phyloP scores from a whole-genome alignment of 2,797 vertebrate genomes.

The Kryptolebias ocellatus region DNA sequence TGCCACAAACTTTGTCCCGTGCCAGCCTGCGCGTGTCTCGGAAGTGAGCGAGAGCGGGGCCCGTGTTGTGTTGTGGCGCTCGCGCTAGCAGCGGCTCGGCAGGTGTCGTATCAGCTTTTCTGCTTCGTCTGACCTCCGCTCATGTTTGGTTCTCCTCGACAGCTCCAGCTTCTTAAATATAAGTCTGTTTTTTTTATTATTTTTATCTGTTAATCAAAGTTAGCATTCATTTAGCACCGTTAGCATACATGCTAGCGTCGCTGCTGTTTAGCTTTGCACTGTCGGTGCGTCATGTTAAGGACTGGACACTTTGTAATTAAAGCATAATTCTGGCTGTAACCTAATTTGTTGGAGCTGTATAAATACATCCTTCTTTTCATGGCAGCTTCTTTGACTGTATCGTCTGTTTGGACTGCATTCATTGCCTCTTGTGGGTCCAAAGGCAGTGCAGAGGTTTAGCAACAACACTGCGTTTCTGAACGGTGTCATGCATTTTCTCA shows the following conservation, averaged over 20 bases:
- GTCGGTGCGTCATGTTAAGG: background rate
- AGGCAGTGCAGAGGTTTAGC: too few species aligned
- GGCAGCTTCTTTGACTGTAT: too few species aligned
- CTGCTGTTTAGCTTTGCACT: slow-evolving; percentile 17
- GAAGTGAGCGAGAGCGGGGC: slow-evolving; percentile 55
- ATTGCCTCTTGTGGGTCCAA: too few species aligned
- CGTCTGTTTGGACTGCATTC: too few species aligned
- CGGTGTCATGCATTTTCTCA: too few species aligned
- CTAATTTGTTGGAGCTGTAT: background rate
- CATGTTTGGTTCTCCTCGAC: background rate
- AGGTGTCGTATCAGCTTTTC: slow-evolving; percentile 24
- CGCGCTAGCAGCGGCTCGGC: slow-evolving; percentile 44
- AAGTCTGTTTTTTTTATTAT: background rate
- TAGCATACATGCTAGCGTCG: slow-evolving; percentile 16
- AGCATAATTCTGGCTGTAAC: background rate
- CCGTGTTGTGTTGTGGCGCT: slow-evolving; percentile 25
- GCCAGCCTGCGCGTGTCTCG: slow-evolving; percentile 24
- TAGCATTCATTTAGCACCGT: background rate
- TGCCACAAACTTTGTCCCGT: slow-evolving; percentile 10
- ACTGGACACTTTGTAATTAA: background rate
- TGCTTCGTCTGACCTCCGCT: background rate
- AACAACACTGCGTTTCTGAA: too few species aligned
- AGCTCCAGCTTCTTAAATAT: too few species aligned
- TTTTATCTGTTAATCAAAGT: background rate
- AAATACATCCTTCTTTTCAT: too few species aligned